Base-by-base conservation (phyloP, 2,797 vertebrate species). In the Sus cebifrons region DNA sequence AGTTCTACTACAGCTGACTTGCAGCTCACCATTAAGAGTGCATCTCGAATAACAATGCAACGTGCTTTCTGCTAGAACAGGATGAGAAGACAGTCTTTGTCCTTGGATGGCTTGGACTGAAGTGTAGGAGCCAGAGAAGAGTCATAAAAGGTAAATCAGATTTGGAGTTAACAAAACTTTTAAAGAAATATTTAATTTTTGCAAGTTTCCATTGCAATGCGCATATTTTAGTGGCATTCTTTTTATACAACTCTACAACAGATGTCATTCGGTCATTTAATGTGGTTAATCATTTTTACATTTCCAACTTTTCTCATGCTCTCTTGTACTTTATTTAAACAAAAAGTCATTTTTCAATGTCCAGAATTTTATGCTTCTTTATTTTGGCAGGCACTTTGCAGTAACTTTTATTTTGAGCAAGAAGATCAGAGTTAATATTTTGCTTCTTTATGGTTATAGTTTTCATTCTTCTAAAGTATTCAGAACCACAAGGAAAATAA, bases 141-240 rank as follows among this genome's bases (percentile, higher is more conserved):
- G 85, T 71, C 62, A 44, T 5, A 25, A 93, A 86, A 84, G 32
- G 7, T 18, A 54, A 89, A 68, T 86, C 23, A 64, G 11, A 58
- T 65, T 25, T 12, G 27, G 58, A 85, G 27, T 29, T 71, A 62
- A 32, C 4, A 27, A 49, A 68, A 54, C 17, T 21, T 21, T 25
- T 54, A 84, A 56, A 64, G 27, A 90, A 83, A 29, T 54, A 65
- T 5, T 85, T 95, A 85, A 86, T 64, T 91, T 86, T 77, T 13
- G 54, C 15, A 40, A 18, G 3, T 71, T 82, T 85, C 20, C 60
- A 23, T 29, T 77, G 12, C 0, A 36, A 67, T 4, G 16, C 71
- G 75, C 17, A 77, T 3, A 67, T 62, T 77, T 82, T 64, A 49
- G 89, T 44, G 56, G 3, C 32, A 70, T 11, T 62, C 12, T 36